Evolutionary conservation across 2,113 vertebrate species (phyloP).

Genomic region (Sinocyclocheilus maitianheensis): DNA sequence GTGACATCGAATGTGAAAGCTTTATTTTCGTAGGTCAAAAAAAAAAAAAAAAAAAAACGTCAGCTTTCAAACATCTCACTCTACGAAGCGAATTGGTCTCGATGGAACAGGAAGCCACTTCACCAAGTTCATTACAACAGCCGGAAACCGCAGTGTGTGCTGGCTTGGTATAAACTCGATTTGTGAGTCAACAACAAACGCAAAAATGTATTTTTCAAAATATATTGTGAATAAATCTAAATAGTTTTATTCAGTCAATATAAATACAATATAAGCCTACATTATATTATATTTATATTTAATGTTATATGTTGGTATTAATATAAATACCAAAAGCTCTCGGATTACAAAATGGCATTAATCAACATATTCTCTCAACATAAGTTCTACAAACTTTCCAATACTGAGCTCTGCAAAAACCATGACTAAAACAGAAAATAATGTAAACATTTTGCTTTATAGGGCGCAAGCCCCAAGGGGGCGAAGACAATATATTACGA

Average conservation of each 20-base stretch:
- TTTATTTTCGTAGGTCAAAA: not conserved
- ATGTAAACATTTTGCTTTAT: not conserved
- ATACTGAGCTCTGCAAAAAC: not conserved
- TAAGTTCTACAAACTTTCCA: not conserved
- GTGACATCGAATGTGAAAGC: not conserved
- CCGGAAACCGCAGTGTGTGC: constrained; percentile 41
- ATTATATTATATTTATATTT: not conserved
- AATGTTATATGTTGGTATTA: no score
- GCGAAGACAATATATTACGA: no score
- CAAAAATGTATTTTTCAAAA: not conserved
- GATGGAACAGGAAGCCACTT: constrained; percentile 51
- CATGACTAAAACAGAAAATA: not conserved
- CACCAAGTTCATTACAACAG: constrained; percentile 14
- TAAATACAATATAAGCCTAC: not conserved
- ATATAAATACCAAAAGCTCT: not conserved
- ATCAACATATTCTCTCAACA: not conserved
- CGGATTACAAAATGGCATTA: not conserved
- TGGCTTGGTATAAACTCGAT: not conserved
- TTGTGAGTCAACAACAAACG: not conserved
- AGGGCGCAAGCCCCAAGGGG: no score
- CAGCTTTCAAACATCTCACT: not conserved
- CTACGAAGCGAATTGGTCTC: not conserved
- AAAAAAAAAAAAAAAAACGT: not conserved
- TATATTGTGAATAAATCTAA: not conserved
- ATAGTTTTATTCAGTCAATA: not conserved